phyloP scores from a whole-genome alignment of 2,113 vertebrate genomes.

The Reinhardtius hippoglossoides region DNA sequence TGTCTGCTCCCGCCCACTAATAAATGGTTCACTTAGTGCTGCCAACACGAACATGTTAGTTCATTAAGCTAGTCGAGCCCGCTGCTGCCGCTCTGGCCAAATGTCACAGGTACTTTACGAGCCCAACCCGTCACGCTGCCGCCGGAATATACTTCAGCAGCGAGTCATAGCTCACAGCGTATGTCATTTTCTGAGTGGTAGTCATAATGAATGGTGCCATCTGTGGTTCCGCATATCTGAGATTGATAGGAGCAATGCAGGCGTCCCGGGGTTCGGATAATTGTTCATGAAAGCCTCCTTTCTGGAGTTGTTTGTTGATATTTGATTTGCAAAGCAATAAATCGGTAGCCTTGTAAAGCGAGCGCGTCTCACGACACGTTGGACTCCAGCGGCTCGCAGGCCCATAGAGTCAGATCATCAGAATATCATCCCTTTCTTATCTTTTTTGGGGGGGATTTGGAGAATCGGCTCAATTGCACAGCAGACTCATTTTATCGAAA shows the following conservation, averaged over 20 bases:
- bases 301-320: constrained; percentile 35
- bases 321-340: constrained; percentile 36
- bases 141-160: constrained; percentile 28
- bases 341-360: constrained; percentile 6
- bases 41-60: constrained; percentile 76
- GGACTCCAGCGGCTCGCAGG: background rate
- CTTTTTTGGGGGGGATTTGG: constrained; percentile 30
- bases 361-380: background rate
- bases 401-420: constrained; percentile 10
- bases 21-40: constrained; percentile 74
- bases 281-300: constrained; percentile 19
- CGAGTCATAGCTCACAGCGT: constrained; percentile 38
- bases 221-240: constrained; percentile 48
- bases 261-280: constrained; percentile 16
- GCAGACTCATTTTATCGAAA: constrained; percentile 33
- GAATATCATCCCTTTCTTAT: constrained; percentile 36
- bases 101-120: constrained; percentile 75
- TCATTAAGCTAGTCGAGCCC: constrained; percentile 74
- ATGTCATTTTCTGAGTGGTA: constrained; percentile 38
- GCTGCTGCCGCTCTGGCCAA: constrained; percentile 65
- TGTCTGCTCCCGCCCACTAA: constrained; percentile 66
- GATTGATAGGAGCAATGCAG: constrained; percentile 30
- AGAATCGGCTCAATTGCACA: constrained; percentile 25
- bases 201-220: constrained; percentile 47
- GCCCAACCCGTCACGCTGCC: constrained; percentile 31